phyloP scores from a whole-genome alignment of 2,888 invertebrate species.

The Calliopum simillimum region DNA sequence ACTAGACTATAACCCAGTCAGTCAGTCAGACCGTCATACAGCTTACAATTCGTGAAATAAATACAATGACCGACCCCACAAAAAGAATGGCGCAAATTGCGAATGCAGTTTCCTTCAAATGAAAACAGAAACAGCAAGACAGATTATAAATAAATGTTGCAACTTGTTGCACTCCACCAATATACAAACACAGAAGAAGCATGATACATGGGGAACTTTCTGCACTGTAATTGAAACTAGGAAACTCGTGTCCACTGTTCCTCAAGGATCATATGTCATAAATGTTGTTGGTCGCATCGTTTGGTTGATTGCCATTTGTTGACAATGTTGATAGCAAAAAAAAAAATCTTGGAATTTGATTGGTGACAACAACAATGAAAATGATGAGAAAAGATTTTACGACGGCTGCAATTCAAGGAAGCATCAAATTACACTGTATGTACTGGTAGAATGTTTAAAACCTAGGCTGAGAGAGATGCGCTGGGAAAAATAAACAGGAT shows the following conservation, averaged over 20 bases:
- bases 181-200: background rate
- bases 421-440: slow-evolving; percentile 18
- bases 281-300: background rate
- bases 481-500: slow-evolving; percentile 11
- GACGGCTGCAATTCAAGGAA: background rate
- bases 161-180: background rate
- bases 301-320: slow-evolving; percentile 1
- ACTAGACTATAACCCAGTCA: slow-evolving; percentile 19
- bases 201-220: background rate
- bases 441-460: background rate
- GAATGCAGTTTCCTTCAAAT: slow-evolving; percentile 21
- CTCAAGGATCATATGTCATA: slow-evolving; percentile 27
- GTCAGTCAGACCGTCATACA: background rate
- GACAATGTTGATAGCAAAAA: slow-evolving; percentile 16
- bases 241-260: slow-evolving; percentile 3
- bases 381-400: slow-evolving; percentile 17
- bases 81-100: slow-evolving; percentile 1
- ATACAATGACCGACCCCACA: slow-evolving; percentile 34
- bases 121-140: slow-evolving; percentile 17
- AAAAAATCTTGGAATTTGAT: background rate
- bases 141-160: background rate
- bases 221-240: slow-evolving; percentile 9
- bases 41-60: slow-evolving; percentile 30
- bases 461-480: background rate
- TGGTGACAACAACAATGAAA: slow-evolving; percentile 12